Base-by-base conservation (phyloP, 2,888 invertebrate genomes). In the Pseudanteris insignis region DNA sequence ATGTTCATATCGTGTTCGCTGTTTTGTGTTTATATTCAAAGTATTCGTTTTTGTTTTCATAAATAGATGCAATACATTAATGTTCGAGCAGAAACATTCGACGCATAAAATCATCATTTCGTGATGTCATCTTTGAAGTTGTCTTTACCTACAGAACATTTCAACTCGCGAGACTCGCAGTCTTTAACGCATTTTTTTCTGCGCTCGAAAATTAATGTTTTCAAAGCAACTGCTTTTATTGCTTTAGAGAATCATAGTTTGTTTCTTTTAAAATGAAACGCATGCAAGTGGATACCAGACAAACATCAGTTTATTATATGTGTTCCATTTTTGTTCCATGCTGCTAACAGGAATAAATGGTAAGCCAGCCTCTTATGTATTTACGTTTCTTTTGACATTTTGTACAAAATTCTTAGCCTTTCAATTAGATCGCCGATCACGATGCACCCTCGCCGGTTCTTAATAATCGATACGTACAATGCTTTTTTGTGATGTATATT, bases 311-410 rank as follows among this genome's bases (percentile, higher is more conserved):
- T 59, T 59, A 18, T 18, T 18, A 62, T 53, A 47, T 43, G 28
- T 40, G 38, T 54, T 54, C 15, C 69, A 72, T 72, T 67, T 71
- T 33, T 76, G 74, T 77, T 77, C 71, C 76, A 76, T 70, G 76
- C 77, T 51, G 69, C 71, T 46, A 66, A 65, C 71, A 78, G 79
- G 78, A 77, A 79, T 70, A 78, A 79, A 75, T 79, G 78, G 79
- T 79, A 72, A 78, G 78, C 68, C 57, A 46, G 28, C 28, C 40
- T 47, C 37, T 11, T 13, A 36, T 10, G 13, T 36, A 4, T 29
- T 60, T 60, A 43, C 14, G 13, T 37, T 55, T 55, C 11, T 48
- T 37, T 32, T 11, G 32, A 47, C 13, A 26, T 48, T 34, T 44
- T 29, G n/a, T n/a, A n/a, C n/a, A n/a, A n/a, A n/a, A n/a, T n/a